phyloP scores from a whole-genome alignment of 1,140 invertebrate species.

The Paralvinella palmiformis region DNA sequence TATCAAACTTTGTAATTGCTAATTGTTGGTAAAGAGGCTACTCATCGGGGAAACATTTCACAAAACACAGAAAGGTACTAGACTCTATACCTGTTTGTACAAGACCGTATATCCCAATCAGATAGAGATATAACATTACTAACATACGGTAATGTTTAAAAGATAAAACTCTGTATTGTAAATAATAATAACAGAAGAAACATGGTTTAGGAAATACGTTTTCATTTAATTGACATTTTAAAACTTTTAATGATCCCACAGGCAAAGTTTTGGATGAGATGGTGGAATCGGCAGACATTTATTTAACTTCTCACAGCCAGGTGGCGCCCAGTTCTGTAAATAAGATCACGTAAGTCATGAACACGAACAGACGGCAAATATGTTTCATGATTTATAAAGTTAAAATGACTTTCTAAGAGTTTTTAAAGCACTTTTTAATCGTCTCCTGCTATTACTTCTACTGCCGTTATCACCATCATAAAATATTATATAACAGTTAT shows the following conservation, averaged over 20 bases:
- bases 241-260: conserved; percentile 47
- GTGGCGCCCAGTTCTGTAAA: conserved; percentile 47
- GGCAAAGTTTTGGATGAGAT: conserved; percentile 41
- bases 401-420: background rate
- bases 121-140: no score
- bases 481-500: background rate
- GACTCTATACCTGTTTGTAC: no score
- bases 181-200: no score
- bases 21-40: no score
- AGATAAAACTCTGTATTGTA: no score
- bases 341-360: background rate
- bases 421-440: background rate
- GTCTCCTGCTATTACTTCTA: background rate
- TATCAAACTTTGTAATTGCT: no score
- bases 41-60: no score
- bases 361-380: background rate
- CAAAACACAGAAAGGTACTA: no score
- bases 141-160: no score
- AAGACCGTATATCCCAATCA: no score
- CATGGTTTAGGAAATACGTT: no score
- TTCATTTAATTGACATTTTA: no score
- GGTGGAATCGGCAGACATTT: conserved; percentile 38
- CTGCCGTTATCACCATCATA: background rate
- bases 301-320: conserved; percentile 45
- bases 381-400: background rate